Base-by-base conservation (phyloP, 2,888 invertebrate species). In the Cyclophora punctaria region DNA sequence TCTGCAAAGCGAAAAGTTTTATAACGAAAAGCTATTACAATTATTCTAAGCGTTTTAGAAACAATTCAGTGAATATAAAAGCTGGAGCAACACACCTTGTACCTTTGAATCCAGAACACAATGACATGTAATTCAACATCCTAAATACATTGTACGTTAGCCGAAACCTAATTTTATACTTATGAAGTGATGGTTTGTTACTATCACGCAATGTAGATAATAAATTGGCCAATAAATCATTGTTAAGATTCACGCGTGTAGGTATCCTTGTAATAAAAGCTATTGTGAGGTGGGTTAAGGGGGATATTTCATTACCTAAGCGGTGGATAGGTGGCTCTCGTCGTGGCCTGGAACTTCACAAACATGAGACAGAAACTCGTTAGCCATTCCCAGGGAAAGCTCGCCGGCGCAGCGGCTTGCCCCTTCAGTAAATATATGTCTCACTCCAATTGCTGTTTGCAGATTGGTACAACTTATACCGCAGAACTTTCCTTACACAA, bases 331-430 rank as follows among this genome's bases (percentile, higher is more conserved):
- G 58, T 60, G 51, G 56, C 60, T 63, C 62, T 63, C 63, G 55
- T 59, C 61, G 64, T 68, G 69, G 72, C 72, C 69, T 63, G 66
- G 53, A 69, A 75, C 63, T 75, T 72, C 69, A 65, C 73, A 70
- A 75, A 73, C 69, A 74, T 69, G 67, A 64, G 66, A 64, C 66
- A 63, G 71, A 73, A 75, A 72, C 75, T 76, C 75, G 73, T 76
- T 75, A 74, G 66, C 67, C 62, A 61, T 56, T 63, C 58, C 54
- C 49, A 34, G 47, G 35, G 20, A 35, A 35, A 37, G 48, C 49
- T 43, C 46, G 33, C 53, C 46, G 37, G 41, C 7, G 44, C 44
- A 5, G 42, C 42, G 44, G 7, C 46, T 6, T 37, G 35, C 52
- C 55, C 48, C 54, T 52, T 51, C 58, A 58, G 60, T 62, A 63